phyloP scores from a whole-genome alignment of 1,140 invertebrate genomes.

The Trichoplusia ni region DNA sequence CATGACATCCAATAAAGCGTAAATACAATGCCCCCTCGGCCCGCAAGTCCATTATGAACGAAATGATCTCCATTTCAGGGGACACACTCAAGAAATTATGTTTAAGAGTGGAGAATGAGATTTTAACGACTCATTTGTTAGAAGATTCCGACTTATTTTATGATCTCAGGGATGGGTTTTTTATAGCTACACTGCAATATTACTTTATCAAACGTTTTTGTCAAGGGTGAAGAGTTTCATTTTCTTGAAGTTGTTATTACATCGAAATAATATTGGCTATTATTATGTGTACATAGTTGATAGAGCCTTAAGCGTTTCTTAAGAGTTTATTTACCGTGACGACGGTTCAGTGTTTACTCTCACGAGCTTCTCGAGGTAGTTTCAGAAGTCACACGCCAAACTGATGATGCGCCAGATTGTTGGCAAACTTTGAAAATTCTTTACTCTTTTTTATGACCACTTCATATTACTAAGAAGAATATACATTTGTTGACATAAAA shows the following conservation, averaged over 20 bases:
- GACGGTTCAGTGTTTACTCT: slow-evolving; percentile 19
- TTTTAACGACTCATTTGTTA: slow-evolving; percentile 54
- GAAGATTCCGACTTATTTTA: slow-evolving; percentile 39
- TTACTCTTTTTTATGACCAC: neutral
- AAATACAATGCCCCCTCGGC: neutral
- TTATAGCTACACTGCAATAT: slow-evolving; percentile 11
- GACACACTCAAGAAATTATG: slow-evolving; percentile 41
- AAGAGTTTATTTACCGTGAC: slow-evolving; percentile 7
- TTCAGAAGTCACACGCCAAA: slow-evolving; percentile 19
- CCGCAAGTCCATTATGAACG: slow-evolving; percentile 38
- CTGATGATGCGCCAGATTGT: slow-evolving; percentile 1
- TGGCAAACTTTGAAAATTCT: slow-evolving; percentile 8
- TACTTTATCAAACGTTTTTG: slow-evolving; percentile 17
- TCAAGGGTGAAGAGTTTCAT: slow-evolving; percentile 12
- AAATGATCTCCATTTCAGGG: slow-evolving; percentile 41
- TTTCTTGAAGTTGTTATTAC: neutral
- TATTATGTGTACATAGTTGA: neutral
- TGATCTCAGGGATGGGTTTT: slow-evolving; percentile 11
- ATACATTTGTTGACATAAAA: too few relatives aligned
- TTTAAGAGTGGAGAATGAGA: slow-evolving; percentile 46
- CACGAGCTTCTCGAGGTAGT: slow-evolving; percentile 17
- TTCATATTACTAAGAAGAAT: too few relatives aligned
- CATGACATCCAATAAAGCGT: slow-evolving; percentile 18
- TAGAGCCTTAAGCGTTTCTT: neutral
- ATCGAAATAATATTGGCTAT: neutral